These are phyloP conservation scores for Heteromormyrus szaboi DNA, from an alignment of 2,797 vertebrate genomes.

Conservation along the genomic window DNA sequence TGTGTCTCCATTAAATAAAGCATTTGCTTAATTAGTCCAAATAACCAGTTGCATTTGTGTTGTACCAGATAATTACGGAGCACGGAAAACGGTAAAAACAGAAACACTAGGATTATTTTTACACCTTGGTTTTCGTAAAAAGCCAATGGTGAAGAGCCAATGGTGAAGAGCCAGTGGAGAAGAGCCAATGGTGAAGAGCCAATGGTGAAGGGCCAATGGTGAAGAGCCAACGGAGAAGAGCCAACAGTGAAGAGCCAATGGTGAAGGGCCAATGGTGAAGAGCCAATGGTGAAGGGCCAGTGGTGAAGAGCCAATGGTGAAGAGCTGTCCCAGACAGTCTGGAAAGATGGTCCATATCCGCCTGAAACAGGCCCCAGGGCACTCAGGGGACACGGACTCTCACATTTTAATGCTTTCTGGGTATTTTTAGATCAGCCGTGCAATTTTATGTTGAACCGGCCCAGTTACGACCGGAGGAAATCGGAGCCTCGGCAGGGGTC, in stretches of 20 bases:
- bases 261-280: not conserved
- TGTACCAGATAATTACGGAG: not conserved
- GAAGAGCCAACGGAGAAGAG: not conserved
- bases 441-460: not conserved
- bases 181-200: not conserved
- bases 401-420: conserved; percentile 57
- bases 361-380: not conserved
- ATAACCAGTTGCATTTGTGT: not conserved
- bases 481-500: not conserved
- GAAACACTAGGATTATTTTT: not conserved
- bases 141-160: not conserved
- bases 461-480: not conserved
- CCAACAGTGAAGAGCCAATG: not conserved
- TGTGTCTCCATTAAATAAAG: not conserved
- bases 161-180: not conserved
- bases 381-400: conserved; percentile 27
- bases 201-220: not conserved
- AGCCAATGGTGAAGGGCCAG: not conserved
- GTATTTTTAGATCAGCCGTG: conserved; percentile 54
- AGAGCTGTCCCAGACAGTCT: not conserved
- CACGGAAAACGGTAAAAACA: not conserved
- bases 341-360: not conserved
- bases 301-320: not conserved
- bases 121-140: not conserved
- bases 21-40: conserved; percentile 7